Evolutionary conservation across 2,888 invertebrate species (phyloP).

Genomic region (Hemaris fuciformis): DNA sequence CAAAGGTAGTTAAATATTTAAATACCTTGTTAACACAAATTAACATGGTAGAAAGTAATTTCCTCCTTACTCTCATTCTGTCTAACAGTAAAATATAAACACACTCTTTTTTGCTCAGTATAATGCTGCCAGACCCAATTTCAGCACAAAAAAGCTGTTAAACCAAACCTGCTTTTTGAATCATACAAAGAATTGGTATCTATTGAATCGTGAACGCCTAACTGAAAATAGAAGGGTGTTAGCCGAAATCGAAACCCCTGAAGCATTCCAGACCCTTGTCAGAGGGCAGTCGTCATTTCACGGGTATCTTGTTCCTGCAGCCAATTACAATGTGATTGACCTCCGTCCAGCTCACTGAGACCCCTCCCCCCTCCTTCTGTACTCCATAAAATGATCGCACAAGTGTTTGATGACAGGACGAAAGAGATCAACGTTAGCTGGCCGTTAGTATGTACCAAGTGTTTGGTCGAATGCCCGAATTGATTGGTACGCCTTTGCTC

Average conservation of each 20-base stretch:
- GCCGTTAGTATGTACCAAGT: constrained; percentile 49
- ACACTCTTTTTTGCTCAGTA: background rate
- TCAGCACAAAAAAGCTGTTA: constrained; percentile 19
- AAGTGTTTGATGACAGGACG: constrained; percentile 23
- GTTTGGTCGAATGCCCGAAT: constrained; percentile 68
- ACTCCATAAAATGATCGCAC: constrained; percentile 8
- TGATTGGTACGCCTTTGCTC: constrained; percentile 63
- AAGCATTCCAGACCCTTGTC: constrained; percentile 68
- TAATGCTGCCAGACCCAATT: background rate
- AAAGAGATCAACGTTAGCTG: constrained; percentile 40
- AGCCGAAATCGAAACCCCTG: constrained; percentile 55
- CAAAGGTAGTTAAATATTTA: too few relatives aligned
- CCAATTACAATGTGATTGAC: constrained; percentile 77
- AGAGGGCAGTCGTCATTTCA: constrained; percentile 74
- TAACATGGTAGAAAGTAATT: too few relatives aligned
- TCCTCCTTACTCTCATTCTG: too few relatives aligned
- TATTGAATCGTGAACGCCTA: constrained; percentile 16
- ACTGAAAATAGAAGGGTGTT: constrained; percentile 38
- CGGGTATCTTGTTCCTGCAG: constrained; percentile 72
- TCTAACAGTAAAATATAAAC: background rate
- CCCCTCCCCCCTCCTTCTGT: constrained; percentile 26
- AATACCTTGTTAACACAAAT: too few relatives aligned
- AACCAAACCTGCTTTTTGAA: background rate
- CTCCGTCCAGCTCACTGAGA: constrained; percentile 42
- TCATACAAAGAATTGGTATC: background rate